These are phyloP conservation scores for Microtus agrestis DNA, from an alignment of 2,797 vertebrate genomes.

Conservation along the genomic window DNA sequence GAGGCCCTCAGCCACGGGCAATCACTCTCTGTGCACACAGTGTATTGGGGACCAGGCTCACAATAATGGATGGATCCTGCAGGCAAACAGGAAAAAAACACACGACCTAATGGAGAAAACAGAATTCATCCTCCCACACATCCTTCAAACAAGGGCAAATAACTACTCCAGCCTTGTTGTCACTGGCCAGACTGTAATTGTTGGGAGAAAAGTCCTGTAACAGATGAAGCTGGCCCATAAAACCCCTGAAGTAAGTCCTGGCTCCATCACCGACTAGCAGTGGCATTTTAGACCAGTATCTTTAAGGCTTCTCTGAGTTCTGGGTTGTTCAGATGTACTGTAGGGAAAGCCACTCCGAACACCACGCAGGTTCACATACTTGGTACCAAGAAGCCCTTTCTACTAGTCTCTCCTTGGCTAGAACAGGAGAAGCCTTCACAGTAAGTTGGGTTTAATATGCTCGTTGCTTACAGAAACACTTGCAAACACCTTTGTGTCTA, in stretches of 20 bases:
- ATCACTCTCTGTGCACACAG: neutral
- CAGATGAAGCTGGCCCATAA: neutral
- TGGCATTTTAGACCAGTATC: neutral
- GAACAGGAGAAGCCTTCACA: neutral
- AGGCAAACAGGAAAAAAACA: neutral
- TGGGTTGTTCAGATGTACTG: neutral
- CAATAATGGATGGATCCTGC: too few species aligned
- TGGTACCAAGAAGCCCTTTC: neutral
- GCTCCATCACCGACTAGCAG: neutral
- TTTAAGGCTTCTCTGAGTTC: neutral
- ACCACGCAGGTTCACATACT: neutral
- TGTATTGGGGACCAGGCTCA: neutral
- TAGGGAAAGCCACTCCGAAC: neutral
- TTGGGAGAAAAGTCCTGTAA: neutral
- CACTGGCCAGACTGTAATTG: neutral
- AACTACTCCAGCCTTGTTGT: too few species aligned
- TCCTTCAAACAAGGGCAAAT: neutral
- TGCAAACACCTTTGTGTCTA: neutral
- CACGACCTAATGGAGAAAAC: neutral
- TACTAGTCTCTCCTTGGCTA: neutral
- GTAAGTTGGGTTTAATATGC: neutral
- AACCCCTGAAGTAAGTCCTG: neutral
- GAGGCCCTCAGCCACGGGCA: neutral
- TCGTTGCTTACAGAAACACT: slow-evolving; percentile 17
- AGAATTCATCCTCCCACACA: neutral